Conservation (phyloP, 2,113 vertebrate species). For the Chlamydotis undulata region DNA sequence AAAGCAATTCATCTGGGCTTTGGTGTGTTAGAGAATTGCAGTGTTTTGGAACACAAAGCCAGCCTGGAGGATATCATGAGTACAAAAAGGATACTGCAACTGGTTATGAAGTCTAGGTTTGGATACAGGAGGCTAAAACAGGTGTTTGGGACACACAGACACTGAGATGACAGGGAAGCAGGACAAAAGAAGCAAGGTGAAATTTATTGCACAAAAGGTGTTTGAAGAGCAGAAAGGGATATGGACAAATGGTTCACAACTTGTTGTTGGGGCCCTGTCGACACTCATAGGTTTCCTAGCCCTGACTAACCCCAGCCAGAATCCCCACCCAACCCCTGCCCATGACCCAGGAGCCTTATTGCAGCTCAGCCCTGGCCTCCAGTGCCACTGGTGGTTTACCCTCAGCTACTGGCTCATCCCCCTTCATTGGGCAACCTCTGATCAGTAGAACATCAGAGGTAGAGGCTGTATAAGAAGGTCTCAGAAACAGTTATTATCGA, state of each 20-base stretch:
- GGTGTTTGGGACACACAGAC: neutral
- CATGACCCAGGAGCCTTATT: neutral
- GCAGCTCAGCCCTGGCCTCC: neutral
- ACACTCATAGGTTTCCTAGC: neutral
- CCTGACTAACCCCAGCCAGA: accelerated
- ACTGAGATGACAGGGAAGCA: neutral
- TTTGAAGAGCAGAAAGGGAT: neutral
- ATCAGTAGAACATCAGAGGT: neutral
- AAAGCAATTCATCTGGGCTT: neutral
- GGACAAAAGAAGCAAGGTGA: neutral
- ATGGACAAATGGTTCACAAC: neutral
- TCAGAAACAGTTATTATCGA: neutral
- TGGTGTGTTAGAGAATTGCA: neutral
- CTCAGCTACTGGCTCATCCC: neutral
- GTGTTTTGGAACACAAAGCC: neutral
- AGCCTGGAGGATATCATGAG: neutral
- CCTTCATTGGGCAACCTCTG: neutral
- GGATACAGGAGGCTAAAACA: neutral
- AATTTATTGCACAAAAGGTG: accelerated
- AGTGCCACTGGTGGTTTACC: neutral
- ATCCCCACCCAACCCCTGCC: neutral
- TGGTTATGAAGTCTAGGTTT: neutral
- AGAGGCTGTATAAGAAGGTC: neutral
- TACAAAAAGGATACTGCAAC: accelerated
- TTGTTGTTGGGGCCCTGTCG: neutral